phyloP scores from a whole-genome alignment of 2,797 vertebrate species.

The Apodemus agrarius region DNA sequence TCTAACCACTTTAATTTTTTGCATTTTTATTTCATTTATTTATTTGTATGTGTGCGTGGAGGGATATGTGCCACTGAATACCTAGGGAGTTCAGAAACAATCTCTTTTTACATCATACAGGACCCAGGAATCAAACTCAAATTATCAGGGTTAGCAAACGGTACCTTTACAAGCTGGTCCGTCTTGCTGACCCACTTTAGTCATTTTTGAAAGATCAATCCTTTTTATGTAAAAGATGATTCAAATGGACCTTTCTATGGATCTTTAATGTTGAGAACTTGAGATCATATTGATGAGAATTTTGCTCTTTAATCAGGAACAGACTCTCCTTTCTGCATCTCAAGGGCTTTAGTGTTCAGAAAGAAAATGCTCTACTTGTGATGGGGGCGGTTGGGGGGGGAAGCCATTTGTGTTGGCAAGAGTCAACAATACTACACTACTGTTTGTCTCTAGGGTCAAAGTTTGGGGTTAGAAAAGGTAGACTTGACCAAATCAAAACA shows the following conservation, averaged over 20 bases:
- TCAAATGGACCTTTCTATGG: neutral
- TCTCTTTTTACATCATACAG: neutral
- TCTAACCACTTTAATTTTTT: neutral
- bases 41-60: neutral
- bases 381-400: neutral
- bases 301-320: neutral
- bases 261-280: neutral
- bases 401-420: neutral
- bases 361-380: neutral
- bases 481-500: neutral
- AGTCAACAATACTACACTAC: neutral
- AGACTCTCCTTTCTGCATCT: neutral
- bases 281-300: neutral
- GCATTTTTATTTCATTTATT: neutral
- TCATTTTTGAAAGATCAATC: slow-evolving; percentile 23
- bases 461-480: neutral
- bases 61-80: neutral
- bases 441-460: neutral
- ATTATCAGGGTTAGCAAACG: neutral
- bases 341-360: neutral
- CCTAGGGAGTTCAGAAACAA: neutral
- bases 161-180: neutral
- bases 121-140: neutral
- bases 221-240: neutral
- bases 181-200: neutral